Percentiles rank a stretch among this genome's conserved stretches.
Evolutionary conservation across 2,797 vertebrate species (phyloP).

Genomic region (Sarcophilus harrisii): DNA sequence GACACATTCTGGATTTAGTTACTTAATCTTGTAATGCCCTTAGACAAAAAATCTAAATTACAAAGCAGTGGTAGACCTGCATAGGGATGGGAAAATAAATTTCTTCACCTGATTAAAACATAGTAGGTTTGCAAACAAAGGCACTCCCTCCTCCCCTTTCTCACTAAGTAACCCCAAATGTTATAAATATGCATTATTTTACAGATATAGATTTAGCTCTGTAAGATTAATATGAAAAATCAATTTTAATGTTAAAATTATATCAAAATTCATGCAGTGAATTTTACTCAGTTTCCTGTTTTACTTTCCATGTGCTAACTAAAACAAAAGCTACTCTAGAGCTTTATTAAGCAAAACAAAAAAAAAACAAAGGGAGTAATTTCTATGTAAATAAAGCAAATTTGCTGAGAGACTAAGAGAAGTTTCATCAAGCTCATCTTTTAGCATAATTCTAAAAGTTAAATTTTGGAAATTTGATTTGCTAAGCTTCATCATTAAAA

Average conservation of each 20-base stretch:
- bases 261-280: neutral
- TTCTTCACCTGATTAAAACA: neutral
- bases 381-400: neutral
- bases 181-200: neutral
- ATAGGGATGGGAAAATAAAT: neutral
- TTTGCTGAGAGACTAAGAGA: neutral
- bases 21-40: neutral
- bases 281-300: neutral
- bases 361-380: neutral
- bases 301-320: neutral
- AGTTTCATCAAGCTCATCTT: neutral
- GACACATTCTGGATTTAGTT: neutral
- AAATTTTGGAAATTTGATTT: neutral
- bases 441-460: neutral
- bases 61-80: neutral
- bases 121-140: neutral
- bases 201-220: neutral
- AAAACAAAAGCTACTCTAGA: neutral
- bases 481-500: neutral
- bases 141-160: neutral
- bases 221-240: neutral
- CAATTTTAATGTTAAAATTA: neutral
- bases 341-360: neutral
- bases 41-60: neutral
- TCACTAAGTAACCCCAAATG: neutral